Conservation (phyloP, 2,797 vertebrate species). For the Eulemur rubriventer region DNA sequence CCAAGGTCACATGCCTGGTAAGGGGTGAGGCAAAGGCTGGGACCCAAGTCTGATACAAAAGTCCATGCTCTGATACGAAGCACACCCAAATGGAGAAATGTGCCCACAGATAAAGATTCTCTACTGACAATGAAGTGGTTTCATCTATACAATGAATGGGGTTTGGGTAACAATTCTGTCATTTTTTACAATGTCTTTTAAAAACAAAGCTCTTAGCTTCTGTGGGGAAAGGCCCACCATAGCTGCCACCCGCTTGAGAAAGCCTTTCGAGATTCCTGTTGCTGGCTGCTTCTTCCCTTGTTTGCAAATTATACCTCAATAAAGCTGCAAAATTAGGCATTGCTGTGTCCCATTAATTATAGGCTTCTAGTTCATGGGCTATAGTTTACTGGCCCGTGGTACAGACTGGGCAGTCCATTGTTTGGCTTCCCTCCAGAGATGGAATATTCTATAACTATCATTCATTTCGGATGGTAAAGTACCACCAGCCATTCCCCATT, state of each 20-base stretch:
- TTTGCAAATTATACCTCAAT: too few species aligned
- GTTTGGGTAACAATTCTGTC: neutral
- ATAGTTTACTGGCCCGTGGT: too few species aligned
- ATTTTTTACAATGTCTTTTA: neutral
- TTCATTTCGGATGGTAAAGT: too few species aligned
- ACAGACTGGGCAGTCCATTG: too few species aligned
- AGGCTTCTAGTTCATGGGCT: too few species aligned
- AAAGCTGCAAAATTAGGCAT: too few species aligned
- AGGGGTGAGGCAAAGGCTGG: neutral
- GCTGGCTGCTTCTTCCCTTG: neutral
- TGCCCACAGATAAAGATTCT: rapidly evolving
- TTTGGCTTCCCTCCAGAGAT: too few species aligned
- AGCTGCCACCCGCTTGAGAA: neutral
- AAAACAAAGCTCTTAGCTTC: neutral
- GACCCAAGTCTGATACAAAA: neutral
- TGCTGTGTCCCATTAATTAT: too few species aligned
- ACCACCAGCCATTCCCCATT: too few species aligned
- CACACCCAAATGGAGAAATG: neutral
- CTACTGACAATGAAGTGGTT: neutral
- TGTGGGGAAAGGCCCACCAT: neutral
- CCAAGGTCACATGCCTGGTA: neutral
- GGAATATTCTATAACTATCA: too few species aligned
- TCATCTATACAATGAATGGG: neutral
- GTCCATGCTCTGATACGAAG: neutral
- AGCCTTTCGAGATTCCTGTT: neutral